Evolutionary conservation across 2,888 invertebrate species (phyloP), one percentile per base, ranked within the genome.

Genomic region (Pseudeuparius sepicola): DNA sequence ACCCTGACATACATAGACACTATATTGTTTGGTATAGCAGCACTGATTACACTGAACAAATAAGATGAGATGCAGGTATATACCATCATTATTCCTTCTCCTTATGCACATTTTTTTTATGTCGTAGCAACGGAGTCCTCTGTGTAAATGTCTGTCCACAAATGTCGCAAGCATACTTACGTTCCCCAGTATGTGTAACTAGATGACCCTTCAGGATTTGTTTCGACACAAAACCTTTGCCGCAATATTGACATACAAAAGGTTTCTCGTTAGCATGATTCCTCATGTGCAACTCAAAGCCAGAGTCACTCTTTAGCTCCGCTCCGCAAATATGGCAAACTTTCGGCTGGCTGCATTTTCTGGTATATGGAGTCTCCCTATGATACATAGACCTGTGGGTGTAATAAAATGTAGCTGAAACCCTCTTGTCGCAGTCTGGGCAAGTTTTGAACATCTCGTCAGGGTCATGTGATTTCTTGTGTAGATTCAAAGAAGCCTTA

Each of bases 61-160:
- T n/a, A n/a, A n/a, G n/a, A n/a, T n/a, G n/a, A n/a, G n/a, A n/a
- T n/a, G n/a, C n/a, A n/a, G n/a, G n/a, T n/a, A n/a, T n/a, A n/a
- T n/a, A n/a, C n/a, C n/a, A n/a, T n/a, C 20, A 7, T 20, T n/a
- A 20, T 20, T n/a, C n/a, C 20, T 20, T 31, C 20, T 34, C 28
- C 15, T n/a, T 31, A 18, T 40, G 40, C 3, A 34, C 15, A 11
- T 28, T 31, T 20, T 20, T 20, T 10, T 10, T 30, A 13, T 30
- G 30, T 9, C 14, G 9, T 4, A 14, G 65, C 9, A 69, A 51
- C 1, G 66, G 63, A 3, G 66, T 63, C 14, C 66, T 65, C 17
- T 70, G 70, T 0, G 68, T 62, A 44, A 71, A 67, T 20, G 65
- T 66, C 41, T 67, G 68, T 0, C 67, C 67, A 40, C 73, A 49